Evolutionary conservation across 2,113 vertebrate species (phyloP).

Genomic region (Xenopus tropicalis): DNA sequence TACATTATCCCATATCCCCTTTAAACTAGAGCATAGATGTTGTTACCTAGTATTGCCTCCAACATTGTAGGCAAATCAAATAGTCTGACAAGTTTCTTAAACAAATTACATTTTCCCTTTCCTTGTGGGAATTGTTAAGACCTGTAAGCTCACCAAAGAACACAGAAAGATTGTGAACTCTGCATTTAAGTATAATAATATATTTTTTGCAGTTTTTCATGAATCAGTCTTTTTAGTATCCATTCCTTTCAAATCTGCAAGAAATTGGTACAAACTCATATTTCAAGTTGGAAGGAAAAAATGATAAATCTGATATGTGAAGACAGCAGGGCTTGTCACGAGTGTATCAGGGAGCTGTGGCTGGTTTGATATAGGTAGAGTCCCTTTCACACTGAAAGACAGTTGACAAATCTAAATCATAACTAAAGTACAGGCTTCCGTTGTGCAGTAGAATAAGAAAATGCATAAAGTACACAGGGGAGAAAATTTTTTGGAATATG

Average conservation of each 20-base stretch:
- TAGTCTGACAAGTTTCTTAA: slow-evolving; percentile 7
- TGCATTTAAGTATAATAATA: neutral
- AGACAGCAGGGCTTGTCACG: slow-evolving; percentile 37
- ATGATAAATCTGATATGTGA: slow-evolving; percentile 37
- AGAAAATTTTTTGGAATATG: slow-evolving; percentile 11
- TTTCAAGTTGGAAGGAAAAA: slow-evolving; percentile 31
- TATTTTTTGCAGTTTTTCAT: neutral
- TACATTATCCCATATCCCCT: too few relatives aligned
- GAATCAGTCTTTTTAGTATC: slow-evolving; percentile 3
- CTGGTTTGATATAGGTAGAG: slow-evolving; percentile 28
- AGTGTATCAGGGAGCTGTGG: slow-evolving; percentile 28
- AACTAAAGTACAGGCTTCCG: slow-evolving; percentile 26
- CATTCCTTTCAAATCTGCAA: slow-evolving; percentile 28
- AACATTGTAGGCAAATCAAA: slow-evolving; percentile 13
- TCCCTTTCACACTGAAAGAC: slow-evolving; percentile 36
- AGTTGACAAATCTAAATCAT: slow-evolving; percentile 33
- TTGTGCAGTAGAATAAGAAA: slow-evolving; percentile 1
- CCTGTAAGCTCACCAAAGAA: neutral
- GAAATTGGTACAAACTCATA: slow-evolving; percentile 33
- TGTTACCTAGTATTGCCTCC: too few relatives aligned
- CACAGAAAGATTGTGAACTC: neutral
- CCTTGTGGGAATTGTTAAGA: slow-evolving; percentile 1
- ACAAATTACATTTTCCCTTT: neutral
- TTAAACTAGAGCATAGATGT: too few relatives aligned
- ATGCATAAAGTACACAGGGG: neutral